These are phyloP conservation scores for Drosophila virilis DNA, from an alignment of 1,140 invertebrate species.

Conservation along the genomic window DNA sequence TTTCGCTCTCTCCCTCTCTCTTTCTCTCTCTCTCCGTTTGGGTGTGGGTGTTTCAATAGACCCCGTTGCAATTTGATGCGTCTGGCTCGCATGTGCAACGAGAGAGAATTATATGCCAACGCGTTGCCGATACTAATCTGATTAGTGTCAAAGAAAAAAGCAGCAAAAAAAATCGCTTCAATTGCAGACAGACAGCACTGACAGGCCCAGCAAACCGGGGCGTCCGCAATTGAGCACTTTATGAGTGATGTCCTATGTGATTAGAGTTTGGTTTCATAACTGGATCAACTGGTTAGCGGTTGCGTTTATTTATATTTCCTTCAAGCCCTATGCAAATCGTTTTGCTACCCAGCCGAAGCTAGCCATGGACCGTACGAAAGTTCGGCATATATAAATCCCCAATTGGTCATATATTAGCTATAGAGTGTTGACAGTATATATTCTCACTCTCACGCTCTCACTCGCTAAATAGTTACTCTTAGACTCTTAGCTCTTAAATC, in stretches of 20 bases:
- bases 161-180: slow-evolving; percentile 44
- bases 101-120: slow-evolving; percentile 73
- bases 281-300: slow-evolving; percentile 7
- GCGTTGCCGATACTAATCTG: slow-evolving; percentile 83
- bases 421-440: too few species aligned
- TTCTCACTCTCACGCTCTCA: too few species aligned
- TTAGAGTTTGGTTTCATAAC: slow-evolving; percentile 15
- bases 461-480: too few species aligned
- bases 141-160: slow-evolving; percentile 76
- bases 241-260: slow-evolving; percentile 23
- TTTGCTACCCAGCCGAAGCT: too few species aligned
- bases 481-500: too few species aligned
- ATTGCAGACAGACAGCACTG: slow-evolving; percentile 48
- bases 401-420: too few species aligned
- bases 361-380: too few species aligned
- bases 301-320: neutral
- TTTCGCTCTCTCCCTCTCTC: too few species aligned
- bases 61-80: slow-evolving; percentile 78
- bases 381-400: too few species aligned
- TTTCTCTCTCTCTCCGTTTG: neutral
- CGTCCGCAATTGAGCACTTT: slow-evolving; percentile 18
- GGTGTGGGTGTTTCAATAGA: slow-evolving; percentile 44
- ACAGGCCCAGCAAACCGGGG: slow-evolving; percentile 17
- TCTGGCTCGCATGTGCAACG: slow-evolving; percentile 57
- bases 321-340: too few species aligned